Percentiles rank a stretch among this genome's conserved stretches.
Conservation (phyloP, 2,888 invertebrate genomes). For the Coelinius sp. region DNA sequence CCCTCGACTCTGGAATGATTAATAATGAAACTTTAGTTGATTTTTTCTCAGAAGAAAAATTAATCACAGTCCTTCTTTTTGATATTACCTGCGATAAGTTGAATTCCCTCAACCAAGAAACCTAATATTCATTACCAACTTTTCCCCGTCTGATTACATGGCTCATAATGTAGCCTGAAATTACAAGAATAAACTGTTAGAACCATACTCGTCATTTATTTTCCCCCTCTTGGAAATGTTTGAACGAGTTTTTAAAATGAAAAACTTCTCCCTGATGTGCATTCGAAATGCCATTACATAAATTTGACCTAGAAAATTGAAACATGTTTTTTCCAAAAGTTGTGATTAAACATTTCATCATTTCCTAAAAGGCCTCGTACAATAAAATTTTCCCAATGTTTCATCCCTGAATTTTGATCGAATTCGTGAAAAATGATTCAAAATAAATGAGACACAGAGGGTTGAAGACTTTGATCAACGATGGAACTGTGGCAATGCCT, state of each 20-base stretch:
- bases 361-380: not conserved
- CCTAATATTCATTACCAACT: not conserved
- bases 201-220: not conserved
- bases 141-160: not conserved
- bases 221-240: slow-evolving; percentile 11
- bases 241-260: slow-evolving; percentile 11
- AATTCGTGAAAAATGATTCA: not conserved
- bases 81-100: not conserved
- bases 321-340: not conserved
- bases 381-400: not conserved
- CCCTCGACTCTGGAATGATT: not conserved
- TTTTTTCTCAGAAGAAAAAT: not conserved
- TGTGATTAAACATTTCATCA: not conserved
- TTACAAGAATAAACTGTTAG: not conserved
- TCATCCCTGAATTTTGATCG: not conserved
- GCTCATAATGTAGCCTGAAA: not conserved
- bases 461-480: not conserved
- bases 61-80: not conserved
- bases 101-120: not conserved
- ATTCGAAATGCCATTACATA: not conserved
- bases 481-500: not conserved
- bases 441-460: slow-evolving; percentile 1
- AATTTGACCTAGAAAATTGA: slow-evolving; percentile 1
- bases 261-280: slow-evolving; percentile 7
- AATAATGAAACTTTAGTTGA: slow-evolving; percentile 5